Percentiles rank a stretch among this genome's conserved stretches.
These are phyloP conservation scores for Trachops cirrhosus DNA, from an alignment of 2,797 vertebrate genomes.

Conservation along the genomic window DNA sequence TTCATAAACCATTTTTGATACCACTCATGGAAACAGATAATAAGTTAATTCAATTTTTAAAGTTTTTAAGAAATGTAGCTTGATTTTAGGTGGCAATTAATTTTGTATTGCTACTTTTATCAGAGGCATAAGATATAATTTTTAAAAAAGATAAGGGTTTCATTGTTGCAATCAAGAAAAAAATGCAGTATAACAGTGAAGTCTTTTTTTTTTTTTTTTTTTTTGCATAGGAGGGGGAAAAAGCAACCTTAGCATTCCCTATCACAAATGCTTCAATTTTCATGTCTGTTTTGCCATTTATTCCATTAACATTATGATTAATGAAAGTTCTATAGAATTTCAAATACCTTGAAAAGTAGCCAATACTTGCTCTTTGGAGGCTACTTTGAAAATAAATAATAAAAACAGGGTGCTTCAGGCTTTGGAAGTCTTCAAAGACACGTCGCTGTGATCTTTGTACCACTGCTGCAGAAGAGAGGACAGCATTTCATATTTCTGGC, in stretches of 20 bases:
- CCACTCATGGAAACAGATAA: not conserved
- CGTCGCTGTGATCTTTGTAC: constrained; percentile 1
- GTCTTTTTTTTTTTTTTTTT: not conserved
- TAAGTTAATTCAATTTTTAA: constrained; percentile 23
- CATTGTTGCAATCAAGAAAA: not conserved
- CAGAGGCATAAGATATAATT: not conserved
- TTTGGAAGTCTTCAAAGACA: constrained; percentile 60
- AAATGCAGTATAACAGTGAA: not conserved
- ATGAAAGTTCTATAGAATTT: constrained; percentile 45
- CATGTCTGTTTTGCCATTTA: not conserved
- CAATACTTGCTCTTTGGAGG: constrained; percentile 25
- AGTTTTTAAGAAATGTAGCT: constrained; percentile 29
- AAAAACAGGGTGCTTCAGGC: not conserved
- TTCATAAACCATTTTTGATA: constrained; percentile 62
- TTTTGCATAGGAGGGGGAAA: not conserved
- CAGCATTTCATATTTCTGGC: constrained; percentile 65
- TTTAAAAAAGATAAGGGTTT: not conserved
- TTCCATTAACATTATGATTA: constrained; percentile 12
- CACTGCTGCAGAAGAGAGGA: constrained; percentile 51
- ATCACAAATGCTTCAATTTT: constrained; percentile 45
- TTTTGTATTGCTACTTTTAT: constrained; percentile 20
- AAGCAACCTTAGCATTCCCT: not conserved
- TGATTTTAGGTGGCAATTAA: constrained; percentile 32
- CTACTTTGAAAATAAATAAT: not conserved
- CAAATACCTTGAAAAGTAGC: constrained; percentile 52